These are phyloP conservation scores for Drosophila triauraria DNA, from an alignment of 1,140 invertebrate genomes.

Conservation along the genomic window DNA sequence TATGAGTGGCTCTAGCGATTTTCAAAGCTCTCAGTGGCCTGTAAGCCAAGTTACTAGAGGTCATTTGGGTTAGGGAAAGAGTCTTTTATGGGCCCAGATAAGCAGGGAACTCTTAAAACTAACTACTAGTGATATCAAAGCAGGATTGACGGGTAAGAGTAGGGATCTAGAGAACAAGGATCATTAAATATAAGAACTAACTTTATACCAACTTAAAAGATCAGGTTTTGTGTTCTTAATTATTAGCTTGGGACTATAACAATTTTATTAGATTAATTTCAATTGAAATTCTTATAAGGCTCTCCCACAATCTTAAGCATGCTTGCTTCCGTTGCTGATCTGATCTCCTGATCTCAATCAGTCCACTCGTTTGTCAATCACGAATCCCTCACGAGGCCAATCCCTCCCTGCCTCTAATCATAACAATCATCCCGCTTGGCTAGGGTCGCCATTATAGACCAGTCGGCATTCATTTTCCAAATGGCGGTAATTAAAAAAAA, in stretches of 20 bases:
- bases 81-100: not conserved
- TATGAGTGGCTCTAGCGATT: slow-evolving; percentile 4
- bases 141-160: no score
- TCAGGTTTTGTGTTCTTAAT: no score
- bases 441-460: slow-evolving; percentile 1
- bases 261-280: no score
- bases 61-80: not conserved
- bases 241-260: no score
- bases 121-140: not conserved
- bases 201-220: no score
- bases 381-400: slow-evolving; percentile 13
- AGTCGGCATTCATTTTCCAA: slow-evolving; percentile 19
- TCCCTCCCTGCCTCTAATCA: not conserved
- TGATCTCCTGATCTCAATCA: slow-evolving; percentile 4
- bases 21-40: not conserved
- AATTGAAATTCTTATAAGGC: no score
- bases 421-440: not conserved
- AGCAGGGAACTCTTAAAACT: not conserved
- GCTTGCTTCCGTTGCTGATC: not conserved
- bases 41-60: slow-evolving; percentile 16
- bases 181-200: no score
- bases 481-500: slow-evolving; percentile 41
- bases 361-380: slow-evolving; percentile 5
- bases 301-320: no score
- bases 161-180: no score